These are phyloP conservation scores for Eleginops maclovinus DNA, from an alignment of 2,113 vertebrate genomes.

Conservation along the genomic window DNA sequence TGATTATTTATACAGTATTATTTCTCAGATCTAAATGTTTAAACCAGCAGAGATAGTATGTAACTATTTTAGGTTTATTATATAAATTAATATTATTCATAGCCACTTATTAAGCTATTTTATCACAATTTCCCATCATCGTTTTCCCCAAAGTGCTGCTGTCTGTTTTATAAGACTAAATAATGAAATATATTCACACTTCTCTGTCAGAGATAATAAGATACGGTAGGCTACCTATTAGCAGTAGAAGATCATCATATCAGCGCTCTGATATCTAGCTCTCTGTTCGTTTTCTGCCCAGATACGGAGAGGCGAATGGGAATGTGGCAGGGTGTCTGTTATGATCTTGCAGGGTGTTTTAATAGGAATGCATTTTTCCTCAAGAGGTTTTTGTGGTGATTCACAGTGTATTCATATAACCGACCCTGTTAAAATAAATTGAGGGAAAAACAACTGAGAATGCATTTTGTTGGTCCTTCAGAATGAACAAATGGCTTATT, in stretches of 20 bases:
- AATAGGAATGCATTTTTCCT: slow-evolving; percentile 25
- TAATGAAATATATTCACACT: slow-evolving; percentile 51
- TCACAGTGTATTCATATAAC: slow-evolving; percentile 11
- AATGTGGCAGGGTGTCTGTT: slow-evolving; percentile 38
- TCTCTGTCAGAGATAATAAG: slow-evolving; percentile 49
- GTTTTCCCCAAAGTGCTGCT: slow-evolving; percentile 22
- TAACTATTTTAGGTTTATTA: background rate
- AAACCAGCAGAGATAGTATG: background rate
- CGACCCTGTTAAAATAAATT: slow-evolving; percentile 23
- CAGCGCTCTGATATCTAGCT: slow-evolving; percentile 35
- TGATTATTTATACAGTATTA: background rate
- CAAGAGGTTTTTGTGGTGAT: slow-evolving; percentile 33
- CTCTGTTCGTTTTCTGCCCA: slow-evolving; percentile 63
- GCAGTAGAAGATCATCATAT: slow-evolving; percentile 57
- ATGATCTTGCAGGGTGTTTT: slow-evolving; percentile 27
- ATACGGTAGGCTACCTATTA: slow-evolving; percentile 57
- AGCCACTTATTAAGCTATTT: background rate
- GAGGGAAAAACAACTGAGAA: slow-evolving; percentile 4
- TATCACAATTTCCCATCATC: slow-evolving; percentile 1
- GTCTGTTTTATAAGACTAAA: slow-evolving; percentile 39
- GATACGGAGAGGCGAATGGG: slow-evolving; percentile 57
- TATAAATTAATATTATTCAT: background rate
- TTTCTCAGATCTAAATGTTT: background rate
- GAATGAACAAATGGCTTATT: slow-evolving; percentile 7
- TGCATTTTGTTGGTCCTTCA: background rate